These are phyloP conservation scores for Falco concolor DNA, from an alignment of 2,797 vertebrate genomes.

Conservation along the genomic window DNA sequence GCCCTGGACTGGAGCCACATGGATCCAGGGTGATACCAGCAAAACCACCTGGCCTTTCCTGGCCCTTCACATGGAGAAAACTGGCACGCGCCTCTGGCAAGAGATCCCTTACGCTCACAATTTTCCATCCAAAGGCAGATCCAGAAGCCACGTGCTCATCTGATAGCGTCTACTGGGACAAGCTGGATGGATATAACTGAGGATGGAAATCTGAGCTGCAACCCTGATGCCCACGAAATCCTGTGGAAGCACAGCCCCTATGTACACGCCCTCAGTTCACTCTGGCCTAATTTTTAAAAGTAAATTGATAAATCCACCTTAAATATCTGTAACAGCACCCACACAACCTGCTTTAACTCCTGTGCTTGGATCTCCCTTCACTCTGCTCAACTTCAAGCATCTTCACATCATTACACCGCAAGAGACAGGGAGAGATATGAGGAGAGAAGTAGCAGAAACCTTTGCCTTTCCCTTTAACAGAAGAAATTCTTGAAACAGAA, in stretches of 20 bases:
- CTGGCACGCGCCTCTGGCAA: accelerated
- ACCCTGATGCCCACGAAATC: neutral
- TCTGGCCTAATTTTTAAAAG: neutral
- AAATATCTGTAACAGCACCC: neutral
- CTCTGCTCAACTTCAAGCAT: neutral
- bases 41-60: neutral
- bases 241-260: neutral
- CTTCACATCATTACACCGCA: accelerated
- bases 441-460: neutral
- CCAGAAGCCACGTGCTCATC: neutral
- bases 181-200: neutral
- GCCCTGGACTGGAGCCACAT: accelerated
- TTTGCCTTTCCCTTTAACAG: neutral
- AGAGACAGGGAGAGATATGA: neutral
- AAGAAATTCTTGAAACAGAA: neutral
- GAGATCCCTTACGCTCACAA: neutral
- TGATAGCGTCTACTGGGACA: accelerated
- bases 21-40: neutral
- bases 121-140: neutral
- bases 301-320: neutral
- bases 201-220: neutral
- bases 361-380: neutral
- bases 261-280: accelerated
- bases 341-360: neutral
- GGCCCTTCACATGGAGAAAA: neutral